A percentile compares a stretch with the other conserved stretches of the same genome.
phyloP scores from a whole-genome alignment of 2,113 vertebrate species.

The Ciconia maguari region DNA sequence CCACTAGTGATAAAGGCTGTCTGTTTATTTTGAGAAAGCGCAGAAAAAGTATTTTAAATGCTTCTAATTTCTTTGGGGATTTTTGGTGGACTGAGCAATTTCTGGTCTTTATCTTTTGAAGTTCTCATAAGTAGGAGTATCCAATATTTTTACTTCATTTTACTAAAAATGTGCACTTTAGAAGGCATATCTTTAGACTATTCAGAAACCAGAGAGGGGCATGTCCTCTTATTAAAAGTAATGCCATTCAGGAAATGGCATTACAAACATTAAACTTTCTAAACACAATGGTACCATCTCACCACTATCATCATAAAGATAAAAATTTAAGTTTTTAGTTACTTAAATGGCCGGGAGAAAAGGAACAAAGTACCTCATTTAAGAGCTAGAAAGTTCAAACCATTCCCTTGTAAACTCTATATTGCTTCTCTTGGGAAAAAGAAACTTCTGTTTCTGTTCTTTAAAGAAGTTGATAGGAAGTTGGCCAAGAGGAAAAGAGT shows the following conservation, averaged over 20 bases:
- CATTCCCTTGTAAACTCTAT: not conserved
- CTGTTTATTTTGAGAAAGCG: not conserved
- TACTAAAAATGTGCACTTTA: not conserved
- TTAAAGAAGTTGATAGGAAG: constrained; percentile 34
- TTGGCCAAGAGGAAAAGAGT: constrained; percentile 40
- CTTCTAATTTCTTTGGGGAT: not conserved
- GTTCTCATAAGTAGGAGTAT: not conserved
- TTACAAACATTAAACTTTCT: not conserved
- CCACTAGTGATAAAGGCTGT: not conserved
- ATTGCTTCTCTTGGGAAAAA: constrained; percentile 28
- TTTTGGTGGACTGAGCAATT: not conserved
- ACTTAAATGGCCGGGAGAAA: not conserved
- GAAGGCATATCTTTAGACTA: not conserved
- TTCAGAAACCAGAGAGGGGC: not conserved
- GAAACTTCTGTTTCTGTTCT: constrained; percentile 41
- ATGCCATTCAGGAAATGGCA: not conserved
- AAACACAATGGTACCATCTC: not conserved
- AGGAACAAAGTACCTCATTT: not conserved
- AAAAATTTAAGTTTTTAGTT: not conserved
- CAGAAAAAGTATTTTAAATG: not conserved
- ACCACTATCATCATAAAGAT: not conserved
- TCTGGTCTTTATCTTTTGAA: not conserved
- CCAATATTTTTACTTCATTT: not conserved
- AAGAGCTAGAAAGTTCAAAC: not conserved
- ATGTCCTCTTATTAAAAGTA: not conserved